These are phyloP conservation scores for Tolmerus cingulatus DNA, from an alignment of 2,888 invertebrate species.

Conservation along the genomic window DNA sequence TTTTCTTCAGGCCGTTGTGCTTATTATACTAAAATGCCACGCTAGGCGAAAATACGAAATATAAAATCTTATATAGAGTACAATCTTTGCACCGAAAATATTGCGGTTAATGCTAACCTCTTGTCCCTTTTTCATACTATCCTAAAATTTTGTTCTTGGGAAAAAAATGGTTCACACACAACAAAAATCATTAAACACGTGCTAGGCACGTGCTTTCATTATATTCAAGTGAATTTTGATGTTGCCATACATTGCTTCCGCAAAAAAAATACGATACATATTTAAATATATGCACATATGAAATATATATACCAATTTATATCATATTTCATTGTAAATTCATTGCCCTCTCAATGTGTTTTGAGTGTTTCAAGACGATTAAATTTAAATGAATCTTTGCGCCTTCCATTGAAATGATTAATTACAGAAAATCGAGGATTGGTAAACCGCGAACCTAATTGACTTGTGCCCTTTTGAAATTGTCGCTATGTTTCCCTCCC, in stretches of 20 bases:
- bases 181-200: conserved; percentile 24
- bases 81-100: background rate
- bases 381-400: background rate
- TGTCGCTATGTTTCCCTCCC: background rate
- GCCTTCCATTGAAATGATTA: background rate
- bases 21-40: background rate
- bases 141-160: background rate
- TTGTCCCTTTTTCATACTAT: background rate
- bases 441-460: conserved; percentile 12
- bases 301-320: too few relatives aligned
- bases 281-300: background rate
- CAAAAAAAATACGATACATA: background rate
- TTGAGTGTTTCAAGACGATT: background rate
- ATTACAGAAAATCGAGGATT: conserved; percentile 29
- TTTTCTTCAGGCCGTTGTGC: background rate
- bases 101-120: background rate
- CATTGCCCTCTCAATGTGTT: background rate
- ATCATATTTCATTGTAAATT: background rate
- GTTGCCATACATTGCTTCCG: conserved; percentile 42
- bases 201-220: conserved; percentile 33
- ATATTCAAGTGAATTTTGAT: conserved; percentile 40
- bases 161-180: background rate
- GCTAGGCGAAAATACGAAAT: background rate
- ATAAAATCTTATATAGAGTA: background rate
- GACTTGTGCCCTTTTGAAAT: background rate